These are phyloP conservation scores for Bucorvus abyssinicus DNA, from an alignment of 2,797 vertebrate genomes.

Conservation along the genomic window DNA sequence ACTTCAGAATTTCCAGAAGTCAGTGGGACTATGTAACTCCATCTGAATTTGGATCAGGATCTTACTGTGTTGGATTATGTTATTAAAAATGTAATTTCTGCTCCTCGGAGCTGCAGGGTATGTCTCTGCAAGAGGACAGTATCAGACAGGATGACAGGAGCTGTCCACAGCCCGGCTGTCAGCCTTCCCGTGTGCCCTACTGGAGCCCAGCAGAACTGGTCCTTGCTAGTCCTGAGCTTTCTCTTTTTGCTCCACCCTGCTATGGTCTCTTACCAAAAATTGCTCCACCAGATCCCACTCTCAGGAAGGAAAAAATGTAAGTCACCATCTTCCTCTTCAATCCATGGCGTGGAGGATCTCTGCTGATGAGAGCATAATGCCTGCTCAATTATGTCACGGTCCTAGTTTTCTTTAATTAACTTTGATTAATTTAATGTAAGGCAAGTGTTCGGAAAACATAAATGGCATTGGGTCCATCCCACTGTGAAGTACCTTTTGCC, in stretches of 20 bases:
- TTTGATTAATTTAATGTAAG: not conserved
- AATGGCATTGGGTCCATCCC: not conserved
- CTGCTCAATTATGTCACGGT: not conserved
- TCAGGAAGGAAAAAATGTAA: not conserved
- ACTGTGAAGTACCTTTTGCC: not conserved
- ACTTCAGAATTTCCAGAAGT: not conserved
- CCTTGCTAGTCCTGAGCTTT: not conserved
- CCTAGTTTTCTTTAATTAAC: not conserved
- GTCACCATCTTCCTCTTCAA: not conserved
- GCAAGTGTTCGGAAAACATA: not conserved
- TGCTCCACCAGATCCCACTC: not conserved
- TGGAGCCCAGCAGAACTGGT: not conserved
- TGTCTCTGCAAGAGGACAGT: not conserved
- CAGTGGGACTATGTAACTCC: not conserved
- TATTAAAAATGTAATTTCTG: not conserved
- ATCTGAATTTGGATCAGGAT: not conserved
- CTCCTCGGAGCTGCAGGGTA: not conserved
- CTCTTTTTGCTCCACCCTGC: not conserved
- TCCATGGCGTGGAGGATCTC: not conserved
- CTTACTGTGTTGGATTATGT: not conserved
- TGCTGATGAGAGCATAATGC: not conserved
- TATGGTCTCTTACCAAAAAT: not conserved
- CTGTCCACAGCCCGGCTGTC: not conserved
- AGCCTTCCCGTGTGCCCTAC: accelerated
- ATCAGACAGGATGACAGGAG: not conserved